Evolutionary conservation across 2,888 invertebrate species (phyloP), one percentile per base, ranked within the genome.

Genomic region (Aethes cnicana): DNA sequence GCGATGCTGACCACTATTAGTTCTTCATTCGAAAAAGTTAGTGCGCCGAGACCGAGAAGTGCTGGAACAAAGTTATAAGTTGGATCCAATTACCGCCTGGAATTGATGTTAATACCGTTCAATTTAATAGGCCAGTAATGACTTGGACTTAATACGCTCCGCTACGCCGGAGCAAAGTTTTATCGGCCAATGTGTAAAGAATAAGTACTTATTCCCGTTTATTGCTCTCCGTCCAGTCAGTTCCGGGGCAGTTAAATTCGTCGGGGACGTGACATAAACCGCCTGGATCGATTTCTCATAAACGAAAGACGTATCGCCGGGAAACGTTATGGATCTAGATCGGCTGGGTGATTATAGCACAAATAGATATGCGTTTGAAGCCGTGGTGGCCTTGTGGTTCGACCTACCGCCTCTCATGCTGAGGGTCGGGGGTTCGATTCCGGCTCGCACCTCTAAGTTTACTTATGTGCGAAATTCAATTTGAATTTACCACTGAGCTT

Each of bases 241-340:
- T 85, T 83, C 73, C 69, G 63, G 54, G 68, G 81, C 84, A 72
- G 84, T 89, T 88, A 88, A 88, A 88, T 80, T 84, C 80, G 78
- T 72, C 77, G 81, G 81, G 82, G 79, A 84, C 76, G 84, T 84
- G 83, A 78, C 83, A 87, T 89, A 87, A 87, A 89, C 81, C 74
- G 84, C 62, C 68, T 63, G 74, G 74, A 88, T 89, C 87, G 88
- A 89, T 89, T 89, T 87, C 85, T 69, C 83, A 87, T 88, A 88
- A 89, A 88, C 80, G 81, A 72, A 81, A 78, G 77, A 87, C 87
- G 86, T 87, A 85, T 84, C 77, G 72, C 72, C 67, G 68, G 67
- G 67, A 71, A 69, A 77, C 74, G 71, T 76, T n/a, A 71, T 72
- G 69, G 64, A 65, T 64, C 69, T 77, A 80, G 75, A 74, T 68